A percentile compares a stretch with the other conserved stretches of the same genome.
phyloP scores from a whole-genome alignment of 2,113 vertebrate species.

The Cyphomyrus plagiostoma region DNA sequence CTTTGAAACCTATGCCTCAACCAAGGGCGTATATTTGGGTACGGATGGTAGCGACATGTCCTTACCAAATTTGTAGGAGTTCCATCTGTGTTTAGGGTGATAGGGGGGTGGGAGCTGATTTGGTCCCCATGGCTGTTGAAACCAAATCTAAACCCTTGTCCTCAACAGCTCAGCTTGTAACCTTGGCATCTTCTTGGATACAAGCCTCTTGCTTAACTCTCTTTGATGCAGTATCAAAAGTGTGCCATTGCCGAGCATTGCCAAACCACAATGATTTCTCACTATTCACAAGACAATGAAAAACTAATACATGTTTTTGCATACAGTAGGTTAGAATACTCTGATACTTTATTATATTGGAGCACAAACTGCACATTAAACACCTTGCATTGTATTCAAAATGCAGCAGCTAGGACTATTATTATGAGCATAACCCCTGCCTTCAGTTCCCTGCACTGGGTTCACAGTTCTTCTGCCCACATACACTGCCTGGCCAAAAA shows the following conservation, averaged over 20 bases:
- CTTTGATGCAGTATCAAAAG: neutral
- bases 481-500: neutral
- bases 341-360: neutral
- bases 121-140: neutral
- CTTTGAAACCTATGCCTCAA: neutral
- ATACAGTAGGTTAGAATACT: no score
- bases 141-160: neutral
- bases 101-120: neutral
- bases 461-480: neutral
- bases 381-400: neutral
- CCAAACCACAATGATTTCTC: neutral
- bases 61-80: neutral
- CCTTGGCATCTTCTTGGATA: neutral
- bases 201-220: no score
- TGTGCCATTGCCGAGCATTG: neutral
- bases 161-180: neutral
- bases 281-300: neutral
- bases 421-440: neutral
- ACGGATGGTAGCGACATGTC: neutral
- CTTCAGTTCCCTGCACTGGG: neutral
- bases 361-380: neutral
- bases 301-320: no score
- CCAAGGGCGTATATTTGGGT: neutral
- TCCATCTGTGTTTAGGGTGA: neutral
- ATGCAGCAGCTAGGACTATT: neutral